Percentiles rank a stretch among this genome's conserved stretches.
Evolutionary conservation across 2,888 invertebrate species (phyloP).

Genomic region (Himalopsyche kuldschensis): DNA sequence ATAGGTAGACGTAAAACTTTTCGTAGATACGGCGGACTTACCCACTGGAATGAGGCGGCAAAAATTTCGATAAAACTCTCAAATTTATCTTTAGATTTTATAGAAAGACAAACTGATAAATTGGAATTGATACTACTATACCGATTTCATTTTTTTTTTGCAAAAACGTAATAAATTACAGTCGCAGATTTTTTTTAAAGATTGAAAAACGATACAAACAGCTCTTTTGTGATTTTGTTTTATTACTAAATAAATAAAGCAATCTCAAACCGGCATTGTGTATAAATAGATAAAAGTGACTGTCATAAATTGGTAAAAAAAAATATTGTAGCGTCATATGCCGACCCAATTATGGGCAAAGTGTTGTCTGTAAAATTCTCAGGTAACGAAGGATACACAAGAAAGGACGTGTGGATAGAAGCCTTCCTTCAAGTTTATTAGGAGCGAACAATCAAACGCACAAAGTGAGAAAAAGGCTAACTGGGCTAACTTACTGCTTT

Average conservation of each 20-base stretch:
- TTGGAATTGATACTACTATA: no score
- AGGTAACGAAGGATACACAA: conserved; percentile 4
- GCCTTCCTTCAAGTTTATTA: not conserved
- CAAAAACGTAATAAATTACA: no score
- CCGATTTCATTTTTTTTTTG: no score
- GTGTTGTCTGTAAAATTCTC: conserved; percentile 5
- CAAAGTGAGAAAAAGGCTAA: conserved; percentile 1
- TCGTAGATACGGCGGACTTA: not conserved
- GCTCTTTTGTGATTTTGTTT: no score
- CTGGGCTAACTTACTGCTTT: not conserved
- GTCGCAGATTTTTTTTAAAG: no score
- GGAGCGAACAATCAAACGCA: conserved; percentile 4
- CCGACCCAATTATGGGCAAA: not conserved
- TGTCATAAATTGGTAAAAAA: not conserved
- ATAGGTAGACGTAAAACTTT: not conserved
- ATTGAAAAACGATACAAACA: no score
- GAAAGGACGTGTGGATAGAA: not conserved
- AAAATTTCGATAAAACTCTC: not conserved
- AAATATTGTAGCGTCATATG: not conserved
- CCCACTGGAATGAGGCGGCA: not conserved
- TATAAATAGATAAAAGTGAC: not conserved
- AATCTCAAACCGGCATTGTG: not conserved
- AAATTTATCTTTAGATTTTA: no score
- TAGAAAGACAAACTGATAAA: no score
- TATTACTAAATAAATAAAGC: no score